Evolutionary conservation across 2,113 vertebrate species (phyloP).

Genomic region (Aphelocoma coerulescens): DNA sequence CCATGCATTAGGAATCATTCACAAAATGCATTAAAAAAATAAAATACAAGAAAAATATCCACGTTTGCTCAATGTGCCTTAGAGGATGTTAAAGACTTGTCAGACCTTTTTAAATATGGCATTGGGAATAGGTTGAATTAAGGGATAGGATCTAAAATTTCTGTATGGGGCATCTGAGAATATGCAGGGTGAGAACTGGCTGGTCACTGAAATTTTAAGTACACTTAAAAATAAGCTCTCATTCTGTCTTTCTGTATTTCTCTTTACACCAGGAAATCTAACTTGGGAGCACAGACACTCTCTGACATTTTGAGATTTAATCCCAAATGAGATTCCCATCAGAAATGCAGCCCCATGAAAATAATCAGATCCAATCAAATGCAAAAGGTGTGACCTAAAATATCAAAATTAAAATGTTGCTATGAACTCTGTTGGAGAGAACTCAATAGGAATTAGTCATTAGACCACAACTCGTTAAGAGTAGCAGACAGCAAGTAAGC

Average conservation of each 20-base stretch:
- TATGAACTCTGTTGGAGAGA: not conserved
- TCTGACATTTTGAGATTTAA: slow-evolving; percentile 22
- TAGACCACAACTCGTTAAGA: not conserved
- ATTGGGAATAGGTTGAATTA: not conserved
- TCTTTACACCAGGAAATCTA: not conserved
- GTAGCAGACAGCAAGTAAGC: not conserved
- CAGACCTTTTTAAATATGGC: not conserved
- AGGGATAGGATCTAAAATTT: not conserved
- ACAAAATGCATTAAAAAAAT: not conserved
- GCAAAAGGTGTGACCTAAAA: slow-evolving; percentile 11
- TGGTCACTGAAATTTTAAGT: not conserved
- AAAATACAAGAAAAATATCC: not conserved
- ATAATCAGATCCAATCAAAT: not conserved
- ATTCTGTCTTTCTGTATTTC: slow-evolving; percentile 22
- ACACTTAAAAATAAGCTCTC: not conserved
- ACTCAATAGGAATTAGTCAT: not conserved
- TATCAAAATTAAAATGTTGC: not conserved
- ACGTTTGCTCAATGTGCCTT: not conserved
- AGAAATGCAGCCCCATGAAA: not conserved
- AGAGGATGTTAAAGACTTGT: not conserved
- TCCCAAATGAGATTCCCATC: not conserved
- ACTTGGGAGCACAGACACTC: not conserved
- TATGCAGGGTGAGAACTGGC: not conserved
- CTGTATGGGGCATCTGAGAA: not conserved
- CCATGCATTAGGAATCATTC: not conserved